These are phyloP conservation scores for Caenorhabditis panamensis DNA, from an alignment of 2,888 invertebrate species.

Conservation along the genomic window DNA sequence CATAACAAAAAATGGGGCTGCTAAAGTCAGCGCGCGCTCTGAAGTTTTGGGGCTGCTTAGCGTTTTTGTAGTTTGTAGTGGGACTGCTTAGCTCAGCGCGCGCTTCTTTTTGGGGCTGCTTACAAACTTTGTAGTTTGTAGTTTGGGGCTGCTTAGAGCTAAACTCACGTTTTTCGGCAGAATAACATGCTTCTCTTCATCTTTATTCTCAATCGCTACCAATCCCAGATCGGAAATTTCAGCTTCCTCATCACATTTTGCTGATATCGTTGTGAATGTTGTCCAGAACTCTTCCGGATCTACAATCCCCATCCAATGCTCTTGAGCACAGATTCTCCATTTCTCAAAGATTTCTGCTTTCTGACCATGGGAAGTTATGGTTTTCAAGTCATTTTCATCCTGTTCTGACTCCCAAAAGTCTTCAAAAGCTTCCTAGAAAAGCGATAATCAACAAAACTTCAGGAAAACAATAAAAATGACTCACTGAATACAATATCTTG, in stretches of 20 bases:
- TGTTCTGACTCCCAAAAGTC: conserved; percentile 3
- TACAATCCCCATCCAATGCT: conserved; percentile 7
- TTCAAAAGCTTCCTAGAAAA: neutral
- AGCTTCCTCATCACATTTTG: conserved; percentile 34
- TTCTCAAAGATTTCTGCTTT: conserved; percentile 33
- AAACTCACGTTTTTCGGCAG: conserved; percentile 44
- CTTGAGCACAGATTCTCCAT: conserved; percentile 31
- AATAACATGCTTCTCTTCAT: conserved; percentile 35
- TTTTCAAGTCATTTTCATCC: neutral
- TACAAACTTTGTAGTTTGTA: no score
- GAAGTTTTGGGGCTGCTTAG: no score
- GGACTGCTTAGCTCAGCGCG: no score
- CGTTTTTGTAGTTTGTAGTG: no score
- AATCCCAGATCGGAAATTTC: conserved; percentile 33
- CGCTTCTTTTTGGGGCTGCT: no score
- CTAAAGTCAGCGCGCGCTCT: no score
- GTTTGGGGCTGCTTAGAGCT: no score
- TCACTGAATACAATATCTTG: conserved; percentile 1
- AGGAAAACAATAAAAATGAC: neutral
- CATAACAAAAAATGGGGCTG: no score
- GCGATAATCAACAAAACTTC: neutral
- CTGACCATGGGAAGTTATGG: neutral
- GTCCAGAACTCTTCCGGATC: conserved; percentile 43
- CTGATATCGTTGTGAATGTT: conserved; percentile 13
- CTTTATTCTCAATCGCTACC: conserved; percentile 30